A percentile compares a stretch with the other conserved stretches of the same genome.
phyloP scores from a whole-genome alignment of 2,888 invertebrate genomes.

The Nomada ruficornis region DNA sequence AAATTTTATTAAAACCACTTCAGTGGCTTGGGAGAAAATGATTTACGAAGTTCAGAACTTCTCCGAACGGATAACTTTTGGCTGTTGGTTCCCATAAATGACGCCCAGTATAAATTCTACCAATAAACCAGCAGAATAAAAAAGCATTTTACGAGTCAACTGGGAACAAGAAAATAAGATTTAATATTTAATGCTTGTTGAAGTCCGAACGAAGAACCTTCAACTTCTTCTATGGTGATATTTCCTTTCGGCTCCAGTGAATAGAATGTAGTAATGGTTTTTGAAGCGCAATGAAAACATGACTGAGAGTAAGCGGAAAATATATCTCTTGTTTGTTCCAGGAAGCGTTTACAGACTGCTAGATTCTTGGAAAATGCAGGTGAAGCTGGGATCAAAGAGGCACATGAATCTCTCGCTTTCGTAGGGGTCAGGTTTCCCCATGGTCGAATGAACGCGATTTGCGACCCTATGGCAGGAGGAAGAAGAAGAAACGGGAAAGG shows the following conservation, averaged over 20 bases:
- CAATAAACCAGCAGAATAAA: background rate
- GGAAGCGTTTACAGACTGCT: conserved; percentile 40
- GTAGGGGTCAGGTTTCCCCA: conserved; percentile 58
- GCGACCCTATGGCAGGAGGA: background rate
- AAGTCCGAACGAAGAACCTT: background rate
- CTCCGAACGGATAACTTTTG: no score
- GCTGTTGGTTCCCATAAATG: no score
- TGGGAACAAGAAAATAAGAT: background rate
- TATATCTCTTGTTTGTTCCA: conserved; percentile 29
- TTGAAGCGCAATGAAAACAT: background rate
- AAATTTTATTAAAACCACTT: no score
- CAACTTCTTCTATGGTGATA: background rate
- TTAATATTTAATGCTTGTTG: background rate
- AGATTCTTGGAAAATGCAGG: conserved; percentile 45
- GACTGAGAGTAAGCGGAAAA: background rate
- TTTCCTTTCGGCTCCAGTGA: background rate
- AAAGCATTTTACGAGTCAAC: background rate
- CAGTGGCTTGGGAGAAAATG: no score
- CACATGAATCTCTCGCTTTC: conserved; percentile 57
- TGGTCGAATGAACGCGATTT: conserved; percentile 52
- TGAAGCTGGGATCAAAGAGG: conserved; percentile 58
- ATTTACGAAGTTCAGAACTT: no score
- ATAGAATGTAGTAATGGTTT: background rate
- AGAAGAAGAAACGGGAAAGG: conserved; percentile 20
- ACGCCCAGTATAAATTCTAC: background rate